phyloP scores from a whole-genome alignment of 2,797 vertebrate genomes.

The Sandelia bainsii region DNA sequence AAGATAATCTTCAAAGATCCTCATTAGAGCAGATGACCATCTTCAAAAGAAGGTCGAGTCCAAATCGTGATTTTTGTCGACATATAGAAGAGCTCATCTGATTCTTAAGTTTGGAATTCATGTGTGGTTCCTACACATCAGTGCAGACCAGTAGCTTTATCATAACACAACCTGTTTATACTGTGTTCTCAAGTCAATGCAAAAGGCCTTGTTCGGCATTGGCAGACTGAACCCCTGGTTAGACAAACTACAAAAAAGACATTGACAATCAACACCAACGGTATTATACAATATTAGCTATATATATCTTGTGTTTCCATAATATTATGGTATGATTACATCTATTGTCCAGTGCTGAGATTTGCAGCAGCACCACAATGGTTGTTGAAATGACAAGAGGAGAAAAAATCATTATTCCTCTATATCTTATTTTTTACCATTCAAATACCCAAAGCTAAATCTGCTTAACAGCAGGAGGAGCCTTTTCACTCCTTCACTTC shows the following conservation, averaged over 20 bases:
- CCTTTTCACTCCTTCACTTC: conserved; percentile 65
- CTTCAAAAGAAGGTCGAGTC: conserved; percentile 68
- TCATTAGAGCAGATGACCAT: conserved; percentile 53
- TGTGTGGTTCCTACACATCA: conserved; percentile 53
- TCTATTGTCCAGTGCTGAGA: conserved; percentile 64
- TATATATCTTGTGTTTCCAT: conserved; percentile 62
- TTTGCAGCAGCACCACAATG: conserved; percentile 43
- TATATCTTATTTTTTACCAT: conserved; percentile 61
- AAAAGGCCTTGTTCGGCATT: conserved; percentile 58
- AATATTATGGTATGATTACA: conserved; percentile 67
- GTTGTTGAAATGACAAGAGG: conserved; percentile 65
- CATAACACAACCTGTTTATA: conserved; percentile 60
- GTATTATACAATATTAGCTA: conserved; percentile 31
- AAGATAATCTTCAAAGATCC: conserved; percentile 73
- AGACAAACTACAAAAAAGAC: conserved; percentile 60
- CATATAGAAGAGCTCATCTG: conserved; percentile 62
- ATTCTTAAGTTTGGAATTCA: conserved; percentile 52
- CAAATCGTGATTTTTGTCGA: conserved; percentile 62
- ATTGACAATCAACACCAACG: conserved; percentile 42
- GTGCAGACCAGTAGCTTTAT: conserved; percentile 47
- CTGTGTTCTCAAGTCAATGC: conserved; percentile 34
- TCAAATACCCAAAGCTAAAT: conserved; percentile 64
- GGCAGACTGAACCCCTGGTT: conserved; percentile 44
- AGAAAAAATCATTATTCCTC: conserved; percentile 65
- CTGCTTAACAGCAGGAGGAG: conserved; percentile 68